Evolutionary conservation across 2,888 invertebrate genomes (phyloP), one percentile per base, ranked within the genome.

Genomic region (Cheilosia scutellata): DNA sequence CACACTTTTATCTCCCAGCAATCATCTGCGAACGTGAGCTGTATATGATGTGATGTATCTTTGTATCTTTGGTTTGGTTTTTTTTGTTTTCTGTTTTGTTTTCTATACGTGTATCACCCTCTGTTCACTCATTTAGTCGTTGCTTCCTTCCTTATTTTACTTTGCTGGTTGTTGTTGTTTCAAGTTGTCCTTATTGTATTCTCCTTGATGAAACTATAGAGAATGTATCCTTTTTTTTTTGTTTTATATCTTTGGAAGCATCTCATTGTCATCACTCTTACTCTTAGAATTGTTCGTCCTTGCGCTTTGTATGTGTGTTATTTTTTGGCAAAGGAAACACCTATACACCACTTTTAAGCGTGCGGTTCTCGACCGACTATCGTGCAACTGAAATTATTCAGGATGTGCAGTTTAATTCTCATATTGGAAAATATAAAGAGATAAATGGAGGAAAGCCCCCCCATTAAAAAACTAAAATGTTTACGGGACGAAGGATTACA

Each of bases 1-100:
- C 84, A 84, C 84, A 84, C 79, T 84, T 84, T 84, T 84, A 80
- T 84, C 84, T 84, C 40, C 71, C 71, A 80, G 80, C 84, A 84
- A 84, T 84, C 84, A 84, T 84, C 84, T 84, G 75, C 80, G 84
- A 84, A 84, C 84, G 84, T 84, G 84, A 80, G 79, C 70, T 75
- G 75, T 79, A 42, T 84, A 63, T 71, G 75, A 79, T 79, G 79
- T 65, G 75, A 79, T 75, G 79, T 84, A 66, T 76, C 63, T 76
- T 58, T 71, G 76, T 76, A 71, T 71, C 75, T 71, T 47, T 44
- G 47, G 31, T 42, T 78, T 58, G 42, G 51, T 53, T 68, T 13
- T 16, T 27, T 13, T 75, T n/a, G n/a, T 62, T 20, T 33, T 57
- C 9, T 53, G 20, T 40, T 25, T 13, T 74, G 62, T 49, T 16